Evolutionary conservation across 2,113 vertebrate genomes (phyloP).

Genomic region (Empidonax alnorum): DNA sequence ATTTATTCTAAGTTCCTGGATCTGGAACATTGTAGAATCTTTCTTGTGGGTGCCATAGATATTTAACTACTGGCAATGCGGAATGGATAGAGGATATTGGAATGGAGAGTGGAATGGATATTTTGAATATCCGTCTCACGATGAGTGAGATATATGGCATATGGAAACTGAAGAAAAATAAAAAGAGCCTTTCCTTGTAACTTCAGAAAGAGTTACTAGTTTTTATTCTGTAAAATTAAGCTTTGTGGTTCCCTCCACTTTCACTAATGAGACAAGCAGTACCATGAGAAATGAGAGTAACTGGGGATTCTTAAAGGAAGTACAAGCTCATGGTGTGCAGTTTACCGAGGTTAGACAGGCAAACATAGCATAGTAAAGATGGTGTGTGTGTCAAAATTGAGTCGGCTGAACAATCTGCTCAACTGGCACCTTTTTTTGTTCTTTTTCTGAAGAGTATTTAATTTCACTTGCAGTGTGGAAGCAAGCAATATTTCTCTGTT

Average conservation of each 20-base stretch:
- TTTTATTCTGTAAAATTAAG: neutral
- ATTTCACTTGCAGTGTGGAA: neutral
- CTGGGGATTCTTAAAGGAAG: neutral
- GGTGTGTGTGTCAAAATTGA: neutral
- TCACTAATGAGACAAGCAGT: neutral
- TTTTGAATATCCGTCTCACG: neutral
- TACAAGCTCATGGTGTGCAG: neutral
- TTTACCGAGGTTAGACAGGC: neutral
- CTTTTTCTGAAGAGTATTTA: neutral
- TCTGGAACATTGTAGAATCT: neutral
- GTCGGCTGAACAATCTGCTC: neutral
- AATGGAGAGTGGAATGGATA: neutral
- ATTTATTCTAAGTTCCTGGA: neutral
- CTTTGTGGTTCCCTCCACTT: neutral
- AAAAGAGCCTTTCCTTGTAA: neutral
- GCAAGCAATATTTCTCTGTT: neutral
- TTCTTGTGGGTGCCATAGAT: neutral
- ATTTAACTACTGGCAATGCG: neutral
- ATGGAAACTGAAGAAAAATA: neutral
- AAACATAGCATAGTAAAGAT: neutral
- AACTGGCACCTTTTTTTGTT: neutral
- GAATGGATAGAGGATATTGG: too few species aligned
- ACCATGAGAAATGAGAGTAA: neutral
- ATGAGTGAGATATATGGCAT: neutral
- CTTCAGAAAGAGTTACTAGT: neutral